A percentile compares a stretch with the other conserved stretches of the same genome.
Evolutionary conservation across 2,113 vertebrate species (phyloP).

Genomic region (Solenodon paradoxus): DNA sequence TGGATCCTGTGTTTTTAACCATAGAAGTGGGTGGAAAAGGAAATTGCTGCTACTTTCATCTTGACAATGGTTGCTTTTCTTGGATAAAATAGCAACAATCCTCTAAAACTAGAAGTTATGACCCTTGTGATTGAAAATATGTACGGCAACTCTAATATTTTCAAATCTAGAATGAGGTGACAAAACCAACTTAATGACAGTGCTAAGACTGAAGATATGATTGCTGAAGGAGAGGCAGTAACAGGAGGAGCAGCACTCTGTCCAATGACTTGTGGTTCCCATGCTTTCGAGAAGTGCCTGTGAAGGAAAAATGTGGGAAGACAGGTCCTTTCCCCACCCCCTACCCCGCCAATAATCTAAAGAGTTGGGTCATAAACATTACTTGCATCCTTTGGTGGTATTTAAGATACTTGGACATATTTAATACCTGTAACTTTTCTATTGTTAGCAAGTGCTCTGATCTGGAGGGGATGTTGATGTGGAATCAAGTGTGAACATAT

Average conservation of each 20-base stretch:
- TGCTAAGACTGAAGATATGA: background rate
- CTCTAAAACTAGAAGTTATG: slow-evolving; percentile 16
- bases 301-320: background rate
- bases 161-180: background rate
- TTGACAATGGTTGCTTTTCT: slow-evolving; percentile 24
- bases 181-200: background rate
- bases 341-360: too few relatives aligned
- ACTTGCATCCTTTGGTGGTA: background rate
- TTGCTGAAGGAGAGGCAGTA: background rate
- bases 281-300: background rate
- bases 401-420: background rate
- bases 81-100: slow-evolving; percentile 21
- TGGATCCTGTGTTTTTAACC: background rate
- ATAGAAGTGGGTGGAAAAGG: background rate
- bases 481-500: background rate
- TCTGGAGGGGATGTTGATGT: background rate
- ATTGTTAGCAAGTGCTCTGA: slow-evolving; percentile 20
- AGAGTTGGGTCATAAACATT: background rate
- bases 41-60: slow-evolving; percentile 17
- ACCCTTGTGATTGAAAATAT: background rate
- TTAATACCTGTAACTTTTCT: background rate
- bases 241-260: background rate
- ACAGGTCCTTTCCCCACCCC: too few relatives aligned
- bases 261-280: background rate
- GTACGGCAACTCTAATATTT: background rate